Evolutionary conservation across 1,140 invertebrate genomes (phyloP).

Genomic region (Chironomus tepperi): DNA sequence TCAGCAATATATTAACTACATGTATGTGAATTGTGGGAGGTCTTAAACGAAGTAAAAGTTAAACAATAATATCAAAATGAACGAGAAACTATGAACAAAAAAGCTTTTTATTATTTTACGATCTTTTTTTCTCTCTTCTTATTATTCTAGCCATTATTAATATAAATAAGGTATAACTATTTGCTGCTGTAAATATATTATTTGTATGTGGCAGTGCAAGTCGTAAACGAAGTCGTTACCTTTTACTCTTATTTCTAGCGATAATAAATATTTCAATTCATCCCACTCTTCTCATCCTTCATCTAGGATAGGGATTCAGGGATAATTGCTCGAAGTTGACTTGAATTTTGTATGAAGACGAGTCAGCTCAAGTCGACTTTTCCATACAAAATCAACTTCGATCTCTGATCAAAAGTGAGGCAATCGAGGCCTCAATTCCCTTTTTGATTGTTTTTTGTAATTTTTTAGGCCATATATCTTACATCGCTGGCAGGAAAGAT

Average conservation of each 20-base stretch:
- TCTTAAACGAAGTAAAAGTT: neutral
- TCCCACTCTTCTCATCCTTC: no score
- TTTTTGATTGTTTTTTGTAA: no score
- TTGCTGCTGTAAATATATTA: neutral
- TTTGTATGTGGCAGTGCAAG: neutral
- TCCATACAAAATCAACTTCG: no score
- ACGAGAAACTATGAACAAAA: neutral
- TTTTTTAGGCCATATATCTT: no score
- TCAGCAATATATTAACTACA: neutral
- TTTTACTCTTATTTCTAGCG: neutral
- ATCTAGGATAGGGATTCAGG: no score
- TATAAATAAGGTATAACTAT: no score
- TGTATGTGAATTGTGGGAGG: neutral
- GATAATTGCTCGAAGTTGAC: no score
- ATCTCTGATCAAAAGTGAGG: no score
- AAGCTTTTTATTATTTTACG: slow-evolving; percentile 23
- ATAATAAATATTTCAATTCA: neutral
- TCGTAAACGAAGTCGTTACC: neutral
- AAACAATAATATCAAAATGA: neutral
- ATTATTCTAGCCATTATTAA: neutral
- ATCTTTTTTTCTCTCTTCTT: slow-evolving; percentile 15
- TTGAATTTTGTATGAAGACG: no score
- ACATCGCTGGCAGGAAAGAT: no score
- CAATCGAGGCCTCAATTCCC: no score
- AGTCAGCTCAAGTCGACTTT: no score